Conservation (phyloP, 2,888 invertebrate genomes). For the Vannuccia rotundouncinata region DNA sequence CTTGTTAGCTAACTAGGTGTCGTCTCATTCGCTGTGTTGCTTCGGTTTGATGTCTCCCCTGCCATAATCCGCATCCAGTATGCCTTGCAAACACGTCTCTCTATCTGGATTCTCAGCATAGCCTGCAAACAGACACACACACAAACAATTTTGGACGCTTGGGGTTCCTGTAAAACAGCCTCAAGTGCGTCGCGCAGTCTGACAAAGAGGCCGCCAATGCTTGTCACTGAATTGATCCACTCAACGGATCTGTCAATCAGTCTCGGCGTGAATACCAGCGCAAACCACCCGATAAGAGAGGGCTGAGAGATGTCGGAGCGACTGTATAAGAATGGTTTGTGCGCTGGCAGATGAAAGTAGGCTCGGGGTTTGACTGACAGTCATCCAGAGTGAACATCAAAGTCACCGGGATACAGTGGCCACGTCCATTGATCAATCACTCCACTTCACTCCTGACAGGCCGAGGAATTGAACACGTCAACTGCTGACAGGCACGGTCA, state of each 20-base stretch:
- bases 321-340: no score
- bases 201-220: constrained; percentile 1
- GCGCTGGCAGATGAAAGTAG: constrained; percentile 20
- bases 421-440: background rate
- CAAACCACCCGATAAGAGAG: constrained; percentile 8
- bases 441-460: background rate
- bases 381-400: background rate
- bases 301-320: constrained; percentile 4
- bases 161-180: constrained; percentile 5
- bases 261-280: constrained; percentile 10
- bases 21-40: constrained; percentile 16
- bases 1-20: constrained; percentile 13
- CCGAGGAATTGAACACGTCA: constrained; percentile 16
- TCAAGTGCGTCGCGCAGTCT: constrained; percentile 14
- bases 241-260: constrained; percentile 1
- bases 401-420: constrained; percentile 3
- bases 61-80: background rate
- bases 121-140: background rate
- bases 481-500: constrained; percentile 5
- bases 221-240: constrained; percentile 21
- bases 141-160: constrained; percentile 22
- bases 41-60: constrained; percentile 1
- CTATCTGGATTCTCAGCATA: no score
- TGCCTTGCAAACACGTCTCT: background rate
- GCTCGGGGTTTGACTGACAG: background rate